phyloP scores from a whole-genome alignment of 2,797 vertebrate genomes.

The Spheniscus humboldti region DNA sequence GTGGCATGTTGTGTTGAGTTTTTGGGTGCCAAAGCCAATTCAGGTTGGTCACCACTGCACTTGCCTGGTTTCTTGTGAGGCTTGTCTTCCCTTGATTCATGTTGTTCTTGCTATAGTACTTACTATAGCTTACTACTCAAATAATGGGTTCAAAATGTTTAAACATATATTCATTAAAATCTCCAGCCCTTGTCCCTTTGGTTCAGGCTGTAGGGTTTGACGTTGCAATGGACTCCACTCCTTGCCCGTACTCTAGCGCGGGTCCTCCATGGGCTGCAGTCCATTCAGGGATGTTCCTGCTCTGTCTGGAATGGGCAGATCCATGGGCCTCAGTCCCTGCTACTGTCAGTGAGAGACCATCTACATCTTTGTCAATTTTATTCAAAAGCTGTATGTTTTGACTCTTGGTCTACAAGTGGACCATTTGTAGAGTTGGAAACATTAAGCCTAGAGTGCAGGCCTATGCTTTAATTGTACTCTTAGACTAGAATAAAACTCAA shows the following conservation, averaged over 20 bases:
- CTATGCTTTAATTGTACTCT: not conserved
- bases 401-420: not conserved
- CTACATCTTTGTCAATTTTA: not conserved
- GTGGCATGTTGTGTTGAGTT: not conserved
- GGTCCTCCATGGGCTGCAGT: not conserved
- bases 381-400: not conserved
- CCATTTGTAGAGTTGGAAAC: not conserved
- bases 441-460: not conserved
- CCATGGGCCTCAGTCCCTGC: not conserved
- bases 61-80: not conserved
- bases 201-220: not conserved
- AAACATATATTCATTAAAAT: not conserved
- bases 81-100: not conserved
- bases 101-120: not conserved
- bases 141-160: not conserved
- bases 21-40: not conserved
- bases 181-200: not conserved
- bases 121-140: not conserved
- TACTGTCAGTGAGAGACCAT: not conserved
- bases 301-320: not conserved
- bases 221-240: not conserved
- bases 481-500: not conserved
- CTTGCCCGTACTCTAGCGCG: rapidly evolving
- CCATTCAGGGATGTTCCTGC: not conserved
- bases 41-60: not conserved